These are phyloP conservation scores for Nymphalis polychloros DNA, from an alignment of 2,888 invertebrate genomes.

Conservation along the genomic window DNA sequence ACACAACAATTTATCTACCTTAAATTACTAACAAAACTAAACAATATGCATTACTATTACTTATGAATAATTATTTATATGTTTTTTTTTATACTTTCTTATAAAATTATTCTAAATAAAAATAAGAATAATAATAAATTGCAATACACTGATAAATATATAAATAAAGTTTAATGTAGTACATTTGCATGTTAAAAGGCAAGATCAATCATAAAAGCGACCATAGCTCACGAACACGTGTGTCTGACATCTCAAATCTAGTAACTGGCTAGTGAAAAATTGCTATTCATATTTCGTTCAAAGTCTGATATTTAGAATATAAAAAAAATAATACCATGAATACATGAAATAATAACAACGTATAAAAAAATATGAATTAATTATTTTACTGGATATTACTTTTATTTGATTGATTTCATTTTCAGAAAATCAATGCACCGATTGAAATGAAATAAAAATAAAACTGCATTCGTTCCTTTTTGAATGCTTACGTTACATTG, in stretches of 20 bases:
- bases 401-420: background rate
- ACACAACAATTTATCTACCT: slow-evolving; percentile 7
- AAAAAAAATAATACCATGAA: background rate
- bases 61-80: background rate
- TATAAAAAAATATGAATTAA: background rate
- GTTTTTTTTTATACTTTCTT: background rate
- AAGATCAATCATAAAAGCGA: slow-evolving; percentile 51
- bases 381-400: background rate
- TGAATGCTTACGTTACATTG: slow-evolving; percentile 12
- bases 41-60: background rate
- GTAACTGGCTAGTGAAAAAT: slow-evolving; percentile 56
- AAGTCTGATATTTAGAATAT: slow-evolving; percentile 36
- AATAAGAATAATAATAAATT: background rate
- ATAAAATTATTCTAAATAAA: background rate
- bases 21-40: slow-evolving; percentile 5
- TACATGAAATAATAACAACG: too few relatives aligned
- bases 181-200: slow-evolving; percentile 5
- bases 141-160: background rate
- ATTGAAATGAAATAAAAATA: background rate
- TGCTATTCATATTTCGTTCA: slow-evolving; percentile 31
- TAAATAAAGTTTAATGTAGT: background rate
- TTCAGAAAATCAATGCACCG: background rate
- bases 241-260: slow-evolving; percentile 59
- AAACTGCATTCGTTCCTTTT: slow-evolving; percentile 11
- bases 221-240: slow-evolving; percentile 56